Conservation (phyloP, 2,113 vertebrate species). For the Petromus typicus region DNA sequence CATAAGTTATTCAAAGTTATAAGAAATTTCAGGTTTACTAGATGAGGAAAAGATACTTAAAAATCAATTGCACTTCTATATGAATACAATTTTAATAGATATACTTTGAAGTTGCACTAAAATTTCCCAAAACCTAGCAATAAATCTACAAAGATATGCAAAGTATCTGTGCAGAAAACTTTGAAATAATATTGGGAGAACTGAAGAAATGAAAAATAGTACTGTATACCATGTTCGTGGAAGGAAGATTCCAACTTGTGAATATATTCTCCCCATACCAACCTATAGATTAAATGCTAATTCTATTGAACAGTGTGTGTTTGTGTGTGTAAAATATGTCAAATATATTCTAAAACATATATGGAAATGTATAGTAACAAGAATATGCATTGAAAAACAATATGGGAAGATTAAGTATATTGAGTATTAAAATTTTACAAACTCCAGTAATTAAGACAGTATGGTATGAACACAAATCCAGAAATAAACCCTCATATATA, state of each 20-base stretch:
- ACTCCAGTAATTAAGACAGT: background rate
- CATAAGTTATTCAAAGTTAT: background rate
- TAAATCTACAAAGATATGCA: background rate
- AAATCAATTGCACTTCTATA: background rate
- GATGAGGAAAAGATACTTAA: background rate
- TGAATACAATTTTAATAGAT: background rate
- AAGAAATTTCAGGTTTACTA: background rate
- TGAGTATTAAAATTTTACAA: background rate
- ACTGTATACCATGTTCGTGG: background rate
- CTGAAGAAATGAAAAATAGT: background rate
- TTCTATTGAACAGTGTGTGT: background rate
- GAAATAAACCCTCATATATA: background rate
- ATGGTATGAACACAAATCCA: background rate
- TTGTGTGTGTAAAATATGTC: background rate
- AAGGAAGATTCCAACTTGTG: background rate
- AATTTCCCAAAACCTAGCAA: background rate
- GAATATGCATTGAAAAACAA: conserved; percentile 24
- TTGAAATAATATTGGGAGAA: background rate
- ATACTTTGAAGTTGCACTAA: background rate
- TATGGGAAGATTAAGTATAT: background rate
- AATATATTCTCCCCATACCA: background rate
- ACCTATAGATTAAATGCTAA: background rate
- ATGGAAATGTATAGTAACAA: background rate
- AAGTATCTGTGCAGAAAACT: background rate
- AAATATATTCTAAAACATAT: conserved; percentile 10